Percentiles rank a stretch among this genome's conserved stretches.
phyloP scores from a whole-genome alignment of 64 coral and sea anemone species.

The Cladopsammia gracilis region DNA sequence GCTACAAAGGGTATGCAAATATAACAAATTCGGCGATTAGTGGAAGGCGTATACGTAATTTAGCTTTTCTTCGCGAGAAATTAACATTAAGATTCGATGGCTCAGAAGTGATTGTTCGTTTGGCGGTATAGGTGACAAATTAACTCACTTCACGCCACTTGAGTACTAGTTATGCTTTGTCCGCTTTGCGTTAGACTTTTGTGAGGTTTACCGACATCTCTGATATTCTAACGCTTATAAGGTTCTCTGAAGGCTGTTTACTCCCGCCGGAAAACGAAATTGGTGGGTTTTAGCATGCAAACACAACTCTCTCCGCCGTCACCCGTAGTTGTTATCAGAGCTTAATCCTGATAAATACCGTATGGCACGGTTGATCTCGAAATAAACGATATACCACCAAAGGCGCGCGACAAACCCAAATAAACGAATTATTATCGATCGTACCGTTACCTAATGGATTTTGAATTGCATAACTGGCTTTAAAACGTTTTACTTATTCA shows the following conservation, averaged over 20 bases:
- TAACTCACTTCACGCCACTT: slow-evolving; percentile 43
- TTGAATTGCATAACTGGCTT: not conserved
- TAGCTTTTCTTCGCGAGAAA: slow-evolving; percentile 77
- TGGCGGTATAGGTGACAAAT: slow-evolving; percentile 76
- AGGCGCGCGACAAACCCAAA: not conserved
- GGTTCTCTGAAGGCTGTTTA: not conserved
- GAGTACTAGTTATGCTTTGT: slow-evolving; percentile 33
- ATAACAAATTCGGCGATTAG: slow-evolving; percentile 83
- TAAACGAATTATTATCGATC: not conserved
- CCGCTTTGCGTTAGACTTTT: not conserved
- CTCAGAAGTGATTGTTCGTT: slow-evolving; percentile 70
- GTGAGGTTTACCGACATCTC: not conserved
- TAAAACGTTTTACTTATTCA: not conserved
- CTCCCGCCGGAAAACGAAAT: not conserved
- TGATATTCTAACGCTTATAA: not conserved
- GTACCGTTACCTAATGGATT: not conserved
- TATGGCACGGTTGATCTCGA: not conserved
- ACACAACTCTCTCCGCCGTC: not conserved
- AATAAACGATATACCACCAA: slow-evolving; percentile 30
- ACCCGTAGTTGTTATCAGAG: slow-evolving; percentile 13
- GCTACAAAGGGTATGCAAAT: slow-evolving; percentile 86
- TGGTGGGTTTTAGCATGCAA: not conserved
- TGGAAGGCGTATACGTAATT: slow-evolving; percentile 77
- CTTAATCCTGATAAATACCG: slow-evolving; percentile 37
- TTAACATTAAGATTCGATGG: slow-evolving; percentile 61